Conservation (phyloP, 2,797 vertebrate species). For the Pangasius macronema region DNA sequence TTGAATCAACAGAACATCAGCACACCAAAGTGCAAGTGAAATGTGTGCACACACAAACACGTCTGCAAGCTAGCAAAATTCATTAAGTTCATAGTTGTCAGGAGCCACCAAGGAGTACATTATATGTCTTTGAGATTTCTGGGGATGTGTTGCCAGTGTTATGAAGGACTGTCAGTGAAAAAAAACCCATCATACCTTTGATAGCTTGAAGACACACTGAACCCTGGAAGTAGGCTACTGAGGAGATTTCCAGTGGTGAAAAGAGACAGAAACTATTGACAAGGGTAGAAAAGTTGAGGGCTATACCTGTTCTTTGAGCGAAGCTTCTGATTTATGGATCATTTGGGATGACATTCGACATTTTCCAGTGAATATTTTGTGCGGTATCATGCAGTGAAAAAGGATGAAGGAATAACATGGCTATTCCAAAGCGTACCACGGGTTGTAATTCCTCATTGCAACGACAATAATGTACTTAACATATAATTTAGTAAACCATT, state of each 20-base stretch:
- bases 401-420: too few species aligned
- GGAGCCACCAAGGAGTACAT: background rate
- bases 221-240: slow-evolving; percentile 27
- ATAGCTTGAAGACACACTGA: slow-evolving; percentile 21
- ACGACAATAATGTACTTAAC: slow-evolving; percentile 8
- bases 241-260: slow-evolving; percentile 23
- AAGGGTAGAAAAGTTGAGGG: slow-evolving; percentile 1
- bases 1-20: slow-evolving; percentile 48
- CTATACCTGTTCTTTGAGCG: slow-evolving; percentile 1
- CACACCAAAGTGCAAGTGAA: slow-evolving; percentile 15
- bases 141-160: background rate
- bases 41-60: slow-evolving; percentile 8
- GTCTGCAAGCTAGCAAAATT: slow-evolving; percentile 15
- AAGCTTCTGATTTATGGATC: background rate
- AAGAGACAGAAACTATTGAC: slow-evolving; percentile 27
- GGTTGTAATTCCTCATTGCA: background rate
- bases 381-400: background rate
- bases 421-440: background rate
- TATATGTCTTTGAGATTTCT: slow-evolving; percentile 15
- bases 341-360: background rate
- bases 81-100: slow-evolving; percentile 29
- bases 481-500: slow-evolving; percentile 18
- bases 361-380: background rate
- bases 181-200: background rate
- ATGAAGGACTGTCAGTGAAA: background rate